Percentiles rank a stretch among this genome's conserved stretches.
Conservation (phyloP, 2,113 vertebrate species). For the Colius striatus region DNA sequence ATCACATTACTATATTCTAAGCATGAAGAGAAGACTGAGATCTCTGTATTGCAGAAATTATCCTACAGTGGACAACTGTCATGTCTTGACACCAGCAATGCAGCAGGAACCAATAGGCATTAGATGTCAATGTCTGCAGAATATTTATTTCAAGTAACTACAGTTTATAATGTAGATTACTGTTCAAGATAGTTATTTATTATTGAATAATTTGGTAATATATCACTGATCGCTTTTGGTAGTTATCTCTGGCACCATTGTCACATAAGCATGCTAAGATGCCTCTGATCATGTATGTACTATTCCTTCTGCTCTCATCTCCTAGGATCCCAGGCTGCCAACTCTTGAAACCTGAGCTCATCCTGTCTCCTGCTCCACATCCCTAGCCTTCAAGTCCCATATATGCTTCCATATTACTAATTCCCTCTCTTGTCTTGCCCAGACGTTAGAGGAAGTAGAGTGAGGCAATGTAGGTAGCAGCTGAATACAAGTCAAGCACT, state of each 20-base stretch:
- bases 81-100: not conserved
- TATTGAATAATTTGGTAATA: not conserved
- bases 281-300: fast-evolving
- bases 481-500: not conserved
- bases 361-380: not conserved
- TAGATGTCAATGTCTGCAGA: not conserved
- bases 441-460: not conserved
- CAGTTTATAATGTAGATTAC: not conserved
- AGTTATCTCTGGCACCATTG: not conserved
- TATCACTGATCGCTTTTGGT: fast-evolving
- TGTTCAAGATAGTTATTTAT: not conserved
- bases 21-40: not conserved
- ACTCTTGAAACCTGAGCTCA: not conserved
- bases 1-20: not conserved
- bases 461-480: fast-evolving
- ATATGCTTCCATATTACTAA: fast-evolving
- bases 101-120: not conserved
- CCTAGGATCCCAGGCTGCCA: not conserved
- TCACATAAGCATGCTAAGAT: fast-evolving
- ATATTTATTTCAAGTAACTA: not conserved
- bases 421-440: not conserved
- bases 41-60: not conserved
- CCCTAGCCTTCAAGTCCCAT: not conserved
- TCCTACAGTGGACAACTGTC: not conserved
- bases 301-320: not conserved